A percentile compares a stretch with the other conserved stretches of the same genome.
Conservation (phyloP, 92 coral and sea anemone genomes). For the Umimayanthus kanabou region DNA sequence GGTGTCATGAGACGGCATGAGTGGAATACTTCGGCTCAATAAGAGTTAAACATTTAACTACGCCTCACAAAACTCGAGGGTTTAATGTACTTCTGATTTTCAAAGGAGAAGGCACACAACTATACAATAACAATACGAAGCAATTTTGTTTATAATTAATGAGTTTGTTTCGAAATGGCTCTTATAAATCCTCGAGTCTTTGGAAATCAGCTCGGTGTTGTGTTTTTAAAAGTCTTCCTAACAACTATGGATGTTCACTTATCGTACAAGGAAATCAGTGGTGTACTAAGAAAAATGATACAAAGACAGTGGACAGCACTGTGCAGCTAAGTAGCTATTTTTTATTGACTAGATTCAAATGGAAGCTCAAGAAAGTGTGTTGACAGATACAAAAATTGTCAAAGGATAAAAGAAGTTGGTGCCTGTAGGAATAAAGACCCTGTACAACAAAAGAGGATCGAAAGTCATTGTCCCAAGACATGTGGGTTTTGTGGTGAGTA, state of each 20-base stretch:
- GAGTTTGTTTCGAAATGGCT: no score
- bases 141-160: no score
- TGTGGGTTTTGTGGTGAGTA: slow-evolving; percentile 26
- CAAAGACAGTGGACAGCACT: not conserved
- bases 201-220: not conserved
- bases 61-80: no score
- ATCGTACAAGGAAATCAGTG: not conserved
- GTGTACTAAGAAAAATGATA: not conserved
- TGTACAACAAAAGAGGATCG: not conserved
- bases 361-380: not conserved
- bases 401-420: not conserved
- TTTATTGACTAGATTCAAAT: not conserved
- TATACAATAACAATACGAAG: no score
- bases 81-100: no score
- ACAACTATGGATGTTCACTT: not conserved
- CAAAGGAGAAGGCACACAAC: no score
- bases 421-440: not conserved
- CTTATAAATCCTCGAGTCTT: no score
- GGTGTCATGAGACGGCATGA: no score
- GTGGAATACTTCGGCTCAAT: no score
- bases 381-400: slow-evolving; percentile 6
- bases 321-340: not conserved
- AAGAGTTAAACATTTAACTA: no score
- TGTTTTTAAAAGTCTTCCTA: not conserved
- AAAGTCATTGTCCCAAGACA: not conserved